A percentile compares a stretch with the other conserved stretches of the same genome.
Evolutionary conservation across 2,113 vertebrate genomes (phyloP).

Genomic region (Lipotes vexillifer): DNA sequence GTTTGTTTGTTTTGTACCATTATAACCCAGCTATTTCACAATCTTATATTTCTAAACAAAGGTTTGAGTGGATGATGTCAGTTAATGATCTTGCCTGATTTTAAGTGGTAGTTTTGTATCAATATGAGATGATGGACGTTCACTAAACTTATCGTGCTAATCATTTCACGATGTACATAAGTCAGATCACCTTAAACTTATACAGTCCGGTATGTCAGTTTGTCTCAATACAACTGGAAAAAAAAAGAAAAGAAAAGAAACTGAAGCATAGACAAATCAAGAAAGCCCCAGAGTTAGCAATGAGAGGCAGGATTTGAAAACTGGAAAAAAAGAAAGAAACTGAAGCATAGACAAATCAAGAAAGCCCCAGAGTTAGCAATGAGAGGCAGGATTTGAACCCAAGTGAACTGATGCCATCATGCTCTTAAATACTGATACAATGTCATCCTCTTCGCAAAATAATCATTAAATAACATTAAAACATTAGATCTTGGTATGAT

Average conservation of each 20-base stretch:
- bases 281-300: not conserved
- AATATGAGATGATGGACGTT: not conserved
- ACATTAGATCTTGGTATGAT: not conserved
- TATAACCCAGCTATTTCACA: not conserved
- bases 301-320: no score
- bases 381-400: not conserved
- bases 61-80: not conserved
- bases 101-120: not conserved
- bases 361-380: not conserved
- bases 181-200: not conserved
- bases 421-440: not conserved
- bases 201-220: not conserved
- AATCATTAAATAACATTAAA: not conserved
- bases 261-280: not conserved
- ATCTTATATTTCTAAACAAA: not conserved
- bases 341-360: not conserved
- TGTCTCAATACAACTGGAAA: not conserved
- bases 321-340: not conserved
- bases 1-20: not conserved
- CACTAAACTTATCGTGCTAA: not conserved
- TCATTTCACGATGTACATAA: not conserved
- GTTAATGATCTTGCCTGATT: not conserved
- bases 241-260: not conserved
- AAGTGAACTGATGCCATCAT: not conserved
- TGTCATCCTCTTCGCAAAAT: not conserved